phyloP scores from a whole-genome alignment of 1,140 invertebrate genomes.

The Conopomorpha cramerella region DNA sequence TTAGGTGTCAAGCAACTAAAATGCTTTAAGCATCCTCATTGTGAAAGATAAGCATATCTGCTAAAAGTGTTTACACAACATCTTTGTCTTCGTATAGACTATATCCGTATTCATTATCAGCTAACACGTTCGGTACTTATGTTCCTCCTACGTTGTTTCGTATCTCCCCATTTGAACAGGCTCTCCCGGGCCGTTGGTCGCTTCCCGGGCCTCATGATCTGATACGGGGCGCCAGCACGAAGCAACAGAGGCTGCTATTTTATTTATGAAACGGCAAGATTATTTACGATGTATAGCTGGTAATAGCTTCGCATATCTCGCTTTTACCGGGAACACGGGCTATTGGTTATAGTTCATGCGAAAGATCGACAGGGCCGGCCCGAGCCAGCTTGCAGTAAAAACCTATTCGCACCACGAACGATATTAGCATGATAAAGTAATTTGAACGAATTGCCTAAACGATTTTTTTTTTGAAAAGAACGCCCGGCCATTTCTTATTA shows the following conservation, averaged over 20 bases:
- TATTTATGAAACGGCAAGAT: slow-evolving; percentile 53
- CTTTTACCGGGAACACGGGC: slow-evolving; percentile 27
- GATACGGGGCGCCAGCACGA: slow-evolving; percentile 36
- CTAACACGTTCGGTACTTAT: slow-evolving; percentile 41
- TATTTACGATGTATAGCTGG: slow-evolving; percentile 44
- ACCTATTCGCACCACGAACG: slow-evolving; percentile 39
- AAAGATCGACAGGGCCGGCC: too few species aligned
- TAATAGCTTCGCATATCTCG: not conserved
- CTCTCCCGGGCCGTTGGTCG: slow-evolving; percentile 32
- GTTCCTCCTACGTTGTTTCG: slow-evolving; percentile 30
- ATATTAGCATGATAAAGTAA: slow-evolving; percentile 51
- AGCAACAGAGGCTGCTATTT: slow-evolving; percentile 27
- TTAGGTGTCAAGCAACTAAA: too few species aligned
- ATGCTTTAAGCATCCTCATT: too few species aligned
- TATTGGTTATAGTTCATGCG: not conserved
- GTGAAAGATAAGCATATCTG: slow-evolving; percentile 32
- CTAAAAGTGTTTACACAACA: slow-evolving; percentile 25
- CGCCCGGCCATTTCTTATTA: slow-evolving; percentile 29
- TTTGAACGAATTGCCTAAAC: slow-evolving; percentile 51
- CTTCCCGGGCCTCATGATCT: slow-evolving; percentile 32
- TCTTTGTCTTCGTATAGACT: slow-evolving; percentile 28
- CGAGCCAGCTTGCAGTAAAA: too few species aligned
- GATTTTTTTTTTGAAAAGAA: slow-evolving; percentile 42
- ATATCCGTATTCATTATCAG: slow-evolving; percentile 45
- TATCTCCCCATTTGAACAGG: slow-evolving; percentile 44